Conservation (phyloP, 2,797 vertebrate species). For the Myotis vivesi region DNA sequence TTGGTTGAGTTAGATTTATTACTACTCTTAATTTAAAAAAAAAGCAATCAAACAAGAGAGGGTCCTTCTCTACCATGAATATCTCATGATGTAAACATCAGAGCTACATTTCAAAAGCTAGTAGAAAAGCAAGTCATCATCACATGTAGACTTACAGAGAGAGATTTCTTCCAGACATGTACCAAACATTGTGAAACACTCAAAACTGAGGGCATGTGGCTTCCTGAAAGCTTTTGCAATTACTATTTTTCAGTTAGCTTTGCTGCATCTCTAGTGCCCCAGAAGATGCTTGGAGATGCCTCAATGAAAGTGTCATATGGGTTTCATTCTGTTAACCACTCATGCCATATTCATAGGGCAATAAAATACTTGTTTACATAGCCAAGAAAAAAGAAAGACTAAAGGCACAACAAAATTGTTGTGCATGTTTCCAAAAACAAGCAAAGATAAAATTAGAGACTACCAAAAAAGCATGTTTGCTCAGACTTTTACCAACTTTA, state of each 20-base stretch:
- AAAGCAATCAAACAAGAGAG: conserved; percentile 72
- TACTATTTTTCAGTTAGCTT: not conserved
- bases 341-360: not conserved
- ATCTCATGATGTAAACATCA: conserved; percentile 4
- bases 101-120: not conserved
- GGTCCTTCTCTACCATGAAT: conserved; percentile 52
- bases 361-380: conserved; percentile 42
- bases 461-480: not conserved
- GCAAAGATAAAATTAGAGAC: conserved; percentile 43
- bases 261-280: too few relatives aligned
- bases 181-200: not conserved
- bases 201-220: not conserved
- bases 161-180: not conserved
- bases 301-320: not conserved
- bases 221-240: not conserved
- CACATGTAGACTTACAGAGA: not conserved
- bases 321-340: conserved; percentile 41
- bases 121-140: not conserved
- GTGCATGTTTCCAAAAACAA: conserved; percentile 48
- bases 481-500: not conserved
- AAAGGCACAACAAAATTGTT: conserved; percentile 39
- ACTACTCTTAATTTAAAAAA: conserved; percentile 68
- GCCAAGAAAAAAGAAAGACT: not conserved
- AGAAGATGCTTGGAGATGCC: not conserved
- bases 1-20: conserved; percentile 69